Base-by-base conservation (phyloP, 2,113 vertebrate genomes). In the Syrrhaptes paradoxus region DNA sequence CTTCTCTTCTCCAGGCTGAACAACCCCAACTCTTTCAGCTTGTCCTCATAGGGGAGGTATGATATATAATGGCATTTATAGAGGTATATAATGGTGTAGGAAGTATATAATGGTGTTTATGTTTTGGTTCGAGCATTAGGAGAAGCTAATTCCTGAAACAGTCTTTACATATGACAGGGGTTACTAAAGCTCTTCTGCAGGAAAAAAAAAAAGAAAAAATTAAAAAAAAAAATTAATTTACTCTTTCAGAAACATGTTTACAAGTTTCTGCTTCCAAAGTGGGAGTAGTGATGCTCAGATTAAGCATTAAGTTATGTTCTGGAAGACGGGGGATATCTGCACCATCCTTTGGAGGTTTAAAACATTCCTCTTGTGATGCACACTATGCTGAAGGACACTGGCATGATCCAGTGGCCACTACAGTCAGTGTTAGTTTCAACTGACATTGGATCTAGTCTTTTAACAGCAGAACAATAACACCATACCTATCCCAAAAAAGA, bases 61-160 rank as follows among this genome's bases (percentile, higher is more conserved):
- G 36, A 36, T 36, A 36, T 36, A 36, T 36, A 36, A 36, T 36
- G 36, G 36, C 36, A 36, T 36, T 36, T 36, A 36, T 36, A 9
- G 36, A 36, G 36, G 36, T 36, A 36, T 36, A 36, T 36, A 36
- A 36, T 36, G 36, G 36, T 36, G 36, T 36, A 36, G 36, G 36
- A 36, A 9, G 36, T 36, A 36, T 36, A 36, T 36, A 36, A 65
- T 1, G 17, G 31, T 3, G 12, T 34, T 87, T 48, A 48, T 11
- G 46, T n/a, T 85, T 73, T 41, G 59, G 32, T 71, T 65, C 54
- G 16, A 84, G 28, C 1, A 0, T 36, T 74, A 89, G 48, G 45
- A 46, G 36, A 94, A 92, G 45, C 13, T 77, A 93, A 92, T 94
- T 92, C 86, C 41, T 76, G 3, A 72, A 85, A 31, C 17, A 78